These are phyloP conservation scores for Tarsius wallacei DNA, from an alignment of 2,797 vertebrate genomes.

Conservation along the genomic window DNA sequence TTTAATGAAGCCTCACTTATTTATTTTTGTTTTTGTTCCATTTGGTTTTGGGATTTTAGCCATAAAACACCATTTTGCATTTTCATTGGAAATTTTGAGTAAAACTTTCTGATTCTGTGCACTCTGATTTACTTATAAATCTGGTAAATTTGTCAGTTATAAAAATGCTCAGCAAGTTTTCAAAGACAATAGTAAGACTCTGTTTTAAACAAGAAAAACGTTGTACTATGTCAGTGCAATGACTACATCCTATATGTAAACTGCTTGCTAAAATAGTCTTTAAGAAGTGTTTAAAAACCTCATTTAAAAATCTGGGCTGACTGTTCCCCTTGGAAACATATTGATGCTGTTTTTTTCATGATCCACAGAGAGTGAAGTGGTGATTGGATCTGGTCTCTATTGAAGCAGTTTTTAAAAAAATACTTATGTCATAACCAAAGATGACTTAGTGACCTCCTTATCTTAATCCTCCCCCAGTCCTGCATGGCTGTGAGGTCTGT, in stretches of 20 bases:
- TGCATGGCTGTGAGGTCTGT: background rate
- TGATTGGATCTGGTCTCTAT: background rate
- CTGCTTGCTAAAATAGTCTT: background rate
- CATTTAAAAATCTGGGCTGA: background rate
- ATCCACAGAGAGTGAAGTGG: background rate
- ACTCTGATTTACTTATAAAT: constrained; percentile 36
- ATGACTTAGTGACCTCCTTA: background rate
- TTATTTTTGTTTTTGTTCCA: no score
- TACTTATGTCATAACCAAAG: background rate
- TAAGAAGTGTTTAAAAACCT: background rate
- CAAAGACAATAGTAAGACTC: background rate
- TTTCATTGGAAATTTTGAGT: constrained; percentile 17
- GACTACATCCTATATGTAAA: background rate
- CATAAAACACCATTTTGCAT: background rate
- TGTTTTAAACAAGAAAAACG: constrained; percentile 17
- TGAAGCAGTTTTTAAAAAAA: background rate
- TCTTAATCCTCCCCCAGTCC: background rate
- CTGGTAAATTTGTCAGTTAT: constrained; percentile 28
- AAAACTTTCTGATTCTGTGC: background rate
- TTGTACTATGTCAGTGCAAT: background rate
- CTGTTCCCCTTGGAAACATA: background rate
- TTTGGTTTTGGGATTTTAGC: no score
- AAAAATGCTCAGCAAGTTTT: constrained; percentile 2
- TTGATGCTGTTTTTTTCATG: background rate
- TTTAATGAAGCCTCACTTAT: no score